These are phyloP conservation scores for Pseudomugil tenellus DNA, from an alignment of 2,797 vertebrate genomes.

Conservation along the genomic window DNA sequence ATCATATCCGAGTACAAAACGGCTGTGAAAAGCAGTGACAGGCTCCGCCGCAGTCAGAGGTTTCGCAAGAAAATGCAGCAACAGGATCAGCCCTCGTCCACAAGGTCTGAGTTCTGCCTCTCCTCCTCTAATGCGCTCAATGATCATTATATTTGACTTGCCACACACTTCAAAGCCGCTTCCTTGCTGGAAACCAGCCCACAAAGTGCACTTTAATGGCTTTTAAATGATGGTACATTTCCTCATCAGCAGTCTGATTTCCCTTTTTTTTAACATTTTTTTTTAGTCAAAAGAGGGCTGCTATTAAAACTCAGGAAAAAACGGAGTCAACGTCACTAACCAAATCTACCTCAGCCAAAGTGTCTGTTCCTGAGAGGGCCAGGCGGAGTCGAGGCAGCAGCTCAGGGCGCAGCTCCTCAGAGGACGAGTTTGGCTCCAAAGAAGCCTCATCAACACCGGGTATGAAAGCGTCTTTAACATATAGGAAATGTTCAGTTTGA, in stretches of 20 bases:
- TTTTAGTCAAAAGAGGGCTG: slow-evolving; percentile 83
- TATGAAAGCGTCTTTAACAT: slow-evolving; percentile 41
- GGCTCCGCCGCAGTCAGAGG: slow-evolving; percentile 88
- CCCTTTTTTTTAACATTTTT: too few relatives aligned
- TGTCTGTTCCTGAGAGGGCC: slow-evolving; percentile 77
- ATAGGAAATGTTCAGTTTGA: too few relatives aligned
- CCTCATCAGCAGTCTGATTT: not conserved
- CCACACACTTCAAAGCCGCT: not conserved
- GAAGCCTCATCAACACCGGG: slow-evolving; percentile 85
- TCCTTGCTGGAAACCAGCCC: not conserved
- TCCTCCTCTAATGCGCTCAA: not conserved
- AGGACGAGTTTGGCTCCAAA: slow-evolving; percentile 78
- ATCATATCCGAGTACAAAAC: slow-evolving; percentile 93
- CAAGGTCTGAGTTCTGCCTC: slow-evolving; percentile 22
- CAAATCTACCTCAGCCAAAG: slow-evolving; percentile 90
- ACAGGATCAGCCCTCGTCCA: slow-evolving; percentile 68
- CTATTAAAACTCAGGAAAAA: slow-evolving; percentile 88
- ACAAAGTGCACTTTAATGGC: not conserved
- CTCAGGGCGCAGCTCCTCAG: slow-evolving; percentile 84
- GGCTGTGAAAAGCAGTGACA: slow-evolving; percentile 89
- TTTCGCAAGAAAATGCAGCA: slow-evolving; percentile 86
- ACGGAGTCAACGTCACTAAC: slow-evolving; percentile 77
- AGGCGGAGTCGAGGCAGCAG: slow-evolving; percentile 72
- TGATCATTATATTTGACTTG: not conserved
- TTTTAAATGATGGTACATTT: not conserved